These are phyloP conservation scores for Camponotus floridanus DNA, from an alignment of 1,140 invertebrate genomes.

Conservation along the genomic window DNA sequence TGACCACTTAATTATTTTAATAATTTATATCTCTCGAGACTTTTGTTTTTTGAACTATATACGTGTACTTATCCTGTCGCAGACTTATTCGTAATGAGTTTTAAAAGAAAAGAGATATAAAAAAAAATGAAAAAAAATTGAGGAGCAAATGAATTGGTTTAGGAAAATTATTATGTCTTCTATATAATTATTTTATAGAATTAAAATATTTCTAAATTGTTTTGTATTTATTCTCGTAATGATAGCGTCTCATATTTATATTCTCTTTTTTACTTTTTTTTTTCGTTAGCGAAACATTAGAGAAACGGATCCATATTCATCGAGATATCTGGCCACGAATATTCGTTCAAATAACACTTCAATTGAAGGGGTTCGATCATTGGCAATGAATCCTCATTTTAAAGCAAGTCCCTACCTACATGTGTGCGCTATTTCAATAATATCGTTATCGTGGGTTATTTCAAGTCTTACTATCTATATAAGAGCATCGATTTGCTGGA, in stretches of 20 bases:
- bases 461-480: conserved; percentile 41
- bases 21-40: conserved; percentile 20
- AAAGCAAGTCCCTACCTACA: conserved; percentile 8
- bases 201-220: not conserved
- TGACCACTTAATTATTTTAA: conserved; percentile 3
- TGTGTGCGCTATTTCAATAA: conserved; percentile 35
- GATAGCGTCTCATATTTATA: not conserved
- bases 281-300: not conserved
- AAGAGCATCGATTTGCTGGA: conserved; percentile 45
- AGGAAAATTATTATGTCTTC: not conserved
- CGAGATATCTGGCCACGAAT: conserved; percentile 22
- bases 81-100: not conserved
- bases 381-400: conserved; percentile 21
- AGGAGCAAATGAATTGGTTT: not conserved
- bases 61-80: not conserved
- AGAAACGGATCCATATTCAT: conserved; percentile 11
- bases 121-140: not conserved
- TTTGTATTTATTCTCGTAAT: not conserved
- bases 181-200: not conserved
- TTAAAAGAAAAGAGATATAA: not conserved
- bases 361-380: conserved; percentile 6
- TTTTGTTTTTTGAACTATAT: not conserved
- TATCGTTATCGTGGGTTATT: conserved; percentile 10
- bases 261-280: not conserved
- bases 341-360: conserved; percentile 37